These are phyloP conservation scores for Sturnira hondurensis DNA, from an alignment of 2,113 vertebrate genomes.

Conservation along the genomic window DNA sequence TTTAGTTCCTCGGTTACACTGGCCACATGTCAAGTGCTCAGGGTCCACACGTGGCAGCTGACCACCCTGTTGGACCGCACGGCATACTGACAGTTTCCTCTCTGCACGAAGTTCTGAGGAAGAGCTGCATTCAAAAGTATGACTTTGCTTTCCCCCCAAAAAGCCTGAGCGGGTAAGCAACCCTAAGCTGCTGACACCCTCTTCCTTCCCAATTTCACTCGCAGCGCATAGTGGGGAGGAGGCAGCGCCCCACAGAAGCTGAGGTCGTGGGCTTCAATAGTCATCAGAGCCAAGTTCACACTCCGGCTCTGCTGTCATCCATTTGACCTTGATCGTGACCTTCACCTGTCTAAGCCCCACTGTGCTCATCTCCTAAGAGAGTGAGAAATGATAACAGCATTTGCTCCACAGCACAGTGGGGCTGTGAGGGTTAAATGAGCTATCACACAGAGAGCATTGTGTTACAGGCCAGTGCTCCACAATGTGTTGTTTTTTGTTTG, in stretches of 20 bases:
- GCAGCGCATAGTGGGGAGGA: background rate
- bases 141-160: background rate
- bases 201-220: background rate
- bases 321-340: background rate
- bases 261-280: background rate
- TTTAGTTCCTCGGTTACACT: background rate
- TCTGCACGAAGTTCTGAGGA: background rate
- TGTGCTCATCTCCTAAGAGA: background rate
- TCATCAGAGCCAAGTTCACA: background rate
- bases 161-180: background rate
- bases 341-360: no score
- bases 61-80: background rate
- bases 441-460: no score
- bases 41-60: background rate
- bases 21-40: background rate
- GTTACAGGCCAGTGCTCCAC: background rate
- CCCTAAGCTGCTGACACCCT: background rate
- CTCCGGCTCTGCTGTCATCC: background rate
- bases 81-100: background rate
- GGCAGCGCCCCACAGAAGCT: background rate
- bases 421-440: background rate
- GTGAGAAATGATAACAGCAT: background rate
- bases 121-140: background rate
- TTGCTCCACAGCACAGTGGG: no score
- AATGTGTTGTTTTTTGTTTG: fast-evolving